Evolutionary conservation across 1,140 invertebrate species (phyloP), one percentile per base, ranked within the genome.

Genomic region (Arctopsyche grandis): DNA sequence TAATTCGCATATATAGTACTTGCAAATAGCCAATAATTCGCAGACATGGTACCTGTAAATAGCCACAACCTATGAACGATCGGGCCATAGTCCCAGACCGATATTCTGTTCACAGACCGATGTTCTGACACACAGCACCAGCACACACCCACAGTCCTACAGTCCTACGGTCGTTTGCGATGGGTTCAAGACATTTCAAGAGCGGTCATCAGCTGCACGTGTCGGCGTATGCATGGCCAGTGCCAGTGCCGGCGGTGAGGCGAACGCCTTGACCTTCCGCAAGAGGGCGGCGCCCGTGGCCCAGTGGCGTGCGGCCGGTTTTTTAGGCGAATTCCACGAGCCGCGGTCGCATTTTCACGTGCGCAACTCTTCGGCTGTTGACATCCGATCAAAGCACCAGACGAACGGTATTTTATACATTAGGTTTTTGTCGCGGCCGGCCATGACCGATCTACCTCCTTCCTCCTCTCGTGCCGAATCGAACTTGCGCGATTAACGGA

Each of bases 241-340:
- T 9, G 16, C 14, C 70, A 56, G 71, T 22, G n/a, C 46, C 29
- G 16, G 69, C 69, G 7, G 12, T 38, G 21, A 0, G 4, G 22
- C 71, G 21, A 16, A 21, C 44, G 24, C 71, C 71, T 74, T 74
- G 71, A 74, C 71, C 71, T 74, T 74, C 43, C 71, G 43, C 71
- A 74, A 74, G 71, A 52, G 71, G 69, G 71, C 44, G 71, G 48
- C 52, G 43, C 16, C 70, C 70, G 44, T 74, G 43, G 71, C 69
- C 69, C 69, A 70, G 9, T 74, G 44, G 48, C 46, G 71, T 16
- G 16, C 24, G 26, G 43, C 71, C 46, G 38, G 71, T 74, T 74
- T 56, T 74, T 74, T 56, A 21, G n/a, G 19, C 44, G 22, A 24
- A 74, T 74, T 74, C 71, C 26, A n/a, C 48, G 44, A 12, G 44